Percentiles rank a stretch among this genome's conserved stretches.
phyloP scores from a whole-genome alignment of 2,797 vertebrate genomes.

The Limosa lapponica region DNA sequence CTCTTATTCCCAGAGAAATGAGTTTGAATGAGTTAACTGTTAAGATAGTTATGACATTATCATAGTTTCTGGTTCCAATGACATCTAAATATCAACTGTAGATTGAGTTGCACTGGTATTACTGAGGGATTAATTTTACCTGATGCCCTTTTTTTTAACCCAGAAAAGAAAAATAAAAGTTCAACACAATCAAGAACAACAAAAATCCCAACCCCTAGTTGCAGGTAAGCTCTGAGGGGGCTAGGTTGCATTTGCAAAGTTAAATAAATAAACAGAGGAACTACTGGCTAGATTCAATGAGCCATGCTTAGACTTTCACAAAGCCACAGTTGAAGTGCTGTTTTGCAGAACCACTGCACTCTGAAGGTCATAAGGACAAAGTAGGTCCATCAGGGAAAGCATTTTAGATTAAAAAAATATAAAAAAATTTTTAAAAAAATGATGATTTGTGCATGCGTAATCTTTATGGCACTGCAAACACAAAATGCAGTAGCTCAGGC shows the following conservation, averaged over 20 bases:
- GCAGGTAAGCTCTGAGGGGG: background rate
- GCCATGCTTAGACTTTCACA: background rate
- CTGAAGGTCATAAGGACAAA: background rate
- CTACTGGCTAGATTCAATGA: background rate
- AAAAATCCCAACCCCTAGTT: background rate
- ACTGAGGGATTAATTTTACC: background rate
- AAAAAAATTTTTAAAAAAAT: background rate
- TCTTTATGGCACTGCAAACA: background rate
- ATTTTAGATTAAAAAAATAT: background rate
- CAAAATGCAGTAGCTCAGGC: background rate
- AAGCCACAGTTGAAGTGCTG: background rate
- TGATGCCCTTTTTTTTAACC: background rate
- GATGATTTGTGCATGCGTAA: background rate
- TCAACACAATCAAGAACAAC: background rate
- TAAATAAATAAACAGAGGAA: constrained; percentile 39
- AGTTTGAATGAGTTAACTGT: background rate
- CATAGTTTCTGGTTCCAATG: background rate
- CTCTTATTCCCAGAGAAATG: background rate
- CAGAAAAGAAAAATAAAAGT: background rate
- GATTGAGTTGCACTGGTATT: background rate
- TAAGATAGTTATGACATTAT: background rate
- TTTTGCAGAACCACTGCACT: background rate
- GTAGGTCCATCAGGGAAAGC: background rate
- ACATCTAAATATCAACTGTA: background rate
- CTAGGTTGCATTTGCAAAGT: background rate